Percentiles rank a stretch among this genome's conserved stretches.
Conservation (phyloP, 2,113 vertebrate species). For the Siniperca chuatsi region DNA sequence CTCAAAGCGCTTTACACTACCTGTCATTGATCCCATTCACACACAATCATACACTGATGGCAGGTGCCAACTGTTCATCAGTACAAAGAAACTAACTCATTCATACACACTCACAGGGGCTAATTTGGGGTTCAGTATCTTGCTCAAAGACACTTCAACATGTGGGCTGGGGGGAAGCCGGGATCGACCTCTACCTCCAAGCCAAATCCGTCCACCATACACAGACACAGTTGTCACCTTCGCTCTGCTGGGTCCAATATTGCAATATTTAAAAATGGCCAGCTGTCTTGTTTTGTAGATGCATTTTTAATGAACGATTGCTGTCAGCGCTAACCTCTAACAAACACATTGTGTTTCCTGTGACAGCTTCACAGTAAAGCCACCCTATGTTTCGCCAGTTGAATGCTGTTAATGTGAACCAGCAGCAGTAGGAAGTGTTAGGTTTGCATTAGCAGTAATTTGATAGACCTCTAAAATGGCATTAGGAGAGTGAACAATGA, state of each 20-base stretch:
- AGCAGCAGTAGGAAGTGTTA: not conserved
- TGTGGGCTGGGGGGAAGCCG: too few relatives aligned
- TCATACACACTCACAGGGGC: too few relatives aligned
- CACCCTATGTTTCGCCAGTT: not conserved
- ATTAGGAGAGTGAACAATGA: not conserved
- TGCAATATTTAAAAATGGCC: not conserved
- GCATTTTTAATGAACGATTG: not conserved
- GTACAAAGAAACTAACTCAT: too few relatives aligned
- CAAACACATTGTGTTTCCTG: not conserved
- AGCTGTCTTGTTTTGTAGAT: slow-evolving; percentile 6
- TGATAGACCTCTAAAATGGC: not conserved
- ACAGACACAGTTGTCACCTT: not conserved
- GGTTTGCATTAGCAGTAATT: not conserved
- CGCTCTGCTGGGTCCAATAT: slow-evolving; percentile 8
- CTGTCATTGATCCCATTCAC: too few relatives aligned
- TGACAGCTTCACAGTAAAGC: not conserved
- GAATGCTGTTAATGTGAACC: not conserved
- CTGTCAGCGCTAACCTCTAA: not conserved
- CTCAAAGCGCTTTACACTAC: too few relatives aligned
- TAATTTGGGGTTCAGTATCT: too few relatives aligned
- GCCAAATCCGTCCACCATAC: not conserved
- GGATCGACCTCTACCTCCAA: too few relatives aligned
- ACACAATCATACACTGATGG: too few relatives aligned
- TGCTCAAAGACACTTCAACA: too few relatives aligned
- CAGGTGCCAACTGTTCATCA: too few relatives aligned